These are phyloP conservation scores for Rhynchotus rufescens DNA, from an alignment of 2,797 vertebrate species.

Conservation along the genomic window DNA sequence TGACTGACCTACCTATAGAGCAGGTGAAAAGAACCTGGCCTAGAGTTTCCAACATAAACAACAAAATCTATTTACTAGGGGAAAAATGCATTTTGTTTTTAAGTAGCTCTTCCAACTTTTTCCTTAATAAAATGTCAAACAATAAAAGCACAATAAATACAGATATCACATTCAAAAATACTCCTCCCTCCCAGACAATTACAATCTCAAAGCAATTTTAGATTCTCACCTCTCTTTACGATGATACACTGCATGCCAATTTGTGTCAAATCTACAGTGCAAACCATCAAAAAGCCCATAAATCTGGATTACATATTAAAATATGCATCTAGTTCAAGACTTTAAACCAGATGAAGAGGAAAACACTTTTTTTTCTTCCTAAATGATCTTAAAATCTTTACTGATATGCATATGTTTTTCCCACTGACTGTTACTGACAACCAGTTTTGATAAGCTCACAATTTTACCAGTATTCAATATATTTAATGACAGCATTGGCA, in stretches of 20 bases:
- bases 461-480: neutral
- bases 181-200: slow-evolving; percentile 2
- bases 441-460: neutral
- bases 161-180: slow-evolving; percentile 1
- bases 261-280: neutral
- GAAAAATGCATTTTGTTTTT: neutral
- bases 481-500: slow-evolving; percentile 12
- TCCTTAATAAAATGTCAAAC: slow-evolving; percentile 1
- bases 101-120: neutral
- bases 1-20: neutral
- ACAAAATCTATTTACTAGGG: neutral
- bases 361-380: neutral
- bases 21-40: neutral
- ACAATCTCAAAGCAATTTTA: slow-evolving; percentile 22
- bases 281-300: slow-evolving; percentile 36
- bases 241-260: neutral
- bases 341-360: neutral
- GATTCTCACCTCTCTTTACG: neutral
- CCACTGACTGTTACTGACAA: slow-evolving; percentile 13
- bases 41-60: neutral
- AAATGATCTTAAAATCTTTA: neutral
- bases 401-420: neutral
- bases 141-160: slow-evolving; percentile 28
- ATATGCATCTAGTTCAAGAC: slow-evolving; percentile 6
- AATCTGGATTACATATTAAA: slow-evolving; percentile 26